Evolutionary conservation across 2,888 invertebrate species (phyloP).

Genomic region (Metopia argyrocephala): DNA sequence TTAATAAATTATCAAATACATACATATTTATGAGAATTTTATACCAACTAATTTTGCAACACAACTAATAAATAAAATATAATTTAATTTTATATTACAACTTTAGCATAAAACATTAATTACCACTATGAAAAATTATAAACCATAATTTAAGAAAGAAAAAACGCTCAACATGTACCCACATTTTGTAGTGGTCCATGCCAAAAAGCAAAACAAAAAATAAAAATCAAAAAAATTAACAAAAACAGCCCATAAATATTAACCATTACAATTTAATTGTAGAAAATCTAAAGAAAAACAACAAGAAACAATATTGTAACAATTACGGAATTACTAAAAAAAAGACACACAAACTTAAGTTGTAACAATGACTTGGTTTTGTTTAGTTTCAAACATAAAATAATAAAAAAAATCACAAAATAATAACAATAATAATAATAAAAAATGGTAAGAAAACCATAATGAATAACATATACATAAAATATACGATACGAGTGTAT

Average conservation of each 20-base stretch:
- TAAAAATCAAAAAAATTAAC: background rate
- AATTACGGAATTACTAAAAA: conserved; percentile 28
- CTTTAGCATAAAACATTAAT: conserved; percentile 36
- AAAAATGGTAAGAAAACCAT: conserved; percentile 3
- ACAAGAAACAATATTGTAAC: conserved; percentile 17
- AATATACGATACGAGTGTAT: too few species aligned
- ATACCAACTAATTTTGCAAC: conserved; percentile 26
- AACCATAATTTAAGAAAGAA: conserved; percentile 33
- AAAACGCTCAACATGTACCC: conserved; percentile 11
- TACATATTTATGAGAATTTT: too few species aligned
- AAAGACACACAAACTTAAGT: background rate
- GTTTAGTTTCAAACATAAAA: background rate
- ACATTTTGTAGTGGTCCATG: conserved; percentile 24
- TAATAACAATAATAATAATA: conserved; percentile 31
- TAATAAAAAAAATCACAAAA: background rate
- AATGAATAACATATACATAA: conserved; percentile 30
- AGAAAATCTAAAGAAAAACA: background rate
- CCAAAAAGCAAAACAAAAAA: conserved; percentile 1
- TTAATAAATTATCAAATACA: too few species aligned
- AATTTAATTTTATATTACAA: conserved; percentile 9
- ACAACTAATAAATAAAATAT: conserved; percentile 5
- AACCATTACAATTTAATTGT: conserved; percentile 49
- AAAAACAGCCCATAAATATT: conserved; percentile 10
- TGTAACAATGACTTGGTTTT: conserved; percentile 31
- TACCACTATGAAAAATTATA: conserved; percentile 35